These are phyloP conservation scores for Hecatera dysodea DNA, from an alignment of 2,888 invertebrate species.

Conservation along the genomic window DNA sequence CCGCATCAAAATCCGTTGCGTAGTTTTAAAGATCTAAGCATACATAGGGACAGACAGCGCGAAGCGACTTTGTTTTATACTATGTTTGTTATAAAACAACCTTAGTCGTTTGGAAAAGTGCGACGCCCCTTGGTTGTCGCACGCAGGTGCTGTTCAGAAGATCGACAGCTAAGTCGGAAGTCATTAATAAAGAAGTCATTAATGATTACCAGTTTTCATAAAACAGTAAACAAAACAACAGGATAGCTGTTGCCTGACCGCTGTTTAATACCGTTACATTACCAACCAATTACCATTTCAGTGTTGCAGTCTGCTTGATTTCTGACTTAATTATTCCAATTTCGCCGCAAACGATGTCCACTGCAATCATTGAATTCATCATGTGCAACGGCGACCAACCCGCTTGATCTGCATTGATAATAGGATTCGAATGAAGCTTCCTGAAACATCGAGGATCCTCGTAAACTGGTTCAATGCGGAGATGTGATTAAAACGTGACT, in stretches of 20 bases:
- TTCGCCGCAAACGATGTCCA: conserved; percentile 74
- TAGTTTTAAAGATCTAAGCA: too few species aligned
- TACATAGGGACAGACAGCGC: too few species aligned
- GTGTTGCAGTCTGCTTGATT: conserved; percentile 70
- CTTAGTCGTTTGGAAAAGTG: too few species aligned
- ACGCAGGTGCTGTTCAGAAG: too few species aligned
- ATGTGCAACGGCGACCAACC: conserved; percentile 61
- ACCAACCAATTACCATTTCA: conserved; percentile 66
- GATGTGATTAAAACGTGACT: conserved; percentile 68
- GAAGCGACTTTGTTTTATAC: too few species aligned
- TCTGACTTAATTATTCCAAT: conserved; percentile 72
- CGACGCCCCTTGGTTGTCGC: too few species aligned
- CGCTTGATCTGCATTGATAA: conserved; percentile 51
- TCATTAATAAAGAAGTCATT: too few species aligned
- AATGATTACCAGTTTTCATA: conserved; percentile 37
- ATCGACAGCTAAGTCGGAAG: too few species aligned
- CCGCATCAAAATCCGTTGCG: too few species aligned
- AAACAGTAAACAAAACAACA: conserved; percentile 5
- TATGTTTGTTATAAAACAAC: too few species aligned
- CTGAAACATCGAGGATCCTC: conserved; percentile 31
- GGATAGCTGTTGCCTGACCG: background rate
- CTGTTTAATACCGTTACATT: conserved; percentile 44
- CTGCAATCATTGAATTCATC: conserved; percentile 76
- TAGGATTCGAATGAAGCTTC: conserved; percentile 6
- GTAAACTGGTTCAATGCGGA: conserved; percentile 53